Base-by-base conservation (phyloP, 1,140 invertebrate species). In the Drosophila oshimai region DNA sequence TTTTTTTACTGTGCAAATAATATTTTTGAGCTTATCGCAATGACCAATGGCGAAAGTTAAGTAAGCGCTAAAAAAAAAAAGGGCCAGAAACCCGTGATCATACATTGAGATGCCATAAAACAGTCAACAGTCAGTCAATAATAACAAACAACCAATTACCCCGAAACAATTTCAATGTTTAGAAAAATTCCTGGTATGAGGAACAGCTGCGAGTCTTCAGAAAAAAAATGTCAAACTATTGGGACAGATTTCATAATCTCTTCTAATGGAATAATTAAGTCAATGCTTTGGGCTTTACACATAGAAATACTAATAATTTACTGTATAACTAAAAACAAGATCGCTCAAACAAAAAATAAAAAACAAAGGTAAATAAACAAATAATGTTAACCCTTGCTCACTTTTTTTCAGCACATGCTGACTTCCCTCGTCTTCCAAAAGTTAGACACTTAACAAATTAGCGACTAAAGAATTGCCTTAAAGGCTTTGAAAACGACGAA, bases 381-480 rank as follows among this genome's bases (percentile, higher is more conserved):
- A 18, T 49, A 36, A 26, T 53, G 17, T 31, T 20, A 29, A 13
- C 20, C n/a, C 13, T 13, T 28, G 1, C 9, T 45, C 1, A n/a
- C 6, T 22, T 1, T 7, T 22, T 1, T 7, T 5, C 9, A 6
- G 6, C 26, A 26, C 18, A 24, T 20, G 4, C 4, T 39, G 7
- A 33, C 10, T 20, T n/a, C 12, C 7, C 34, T 68, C 24, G 5
- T 12, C n/a, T 6, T 26, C 26, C 31, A 47, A 34, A 15, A 44
- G 13, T 65, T 78, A 45, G 76, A 74, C 68, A 81, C 44, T 74
- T 81, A 54, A 81, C 69, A 87, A 87, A 87, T 87, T 81, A 67
- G 58, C 64, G 45, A 65, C 73, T 57, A 74, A 65, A 39, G 34
- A 74, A 87, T 77, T 58, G 62, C 62, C 73, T 80, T 64, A 80